phyloP scores from a whole-genome alignment of 2,888 invertebrate species.

The Cabera pusaria region DNA sequence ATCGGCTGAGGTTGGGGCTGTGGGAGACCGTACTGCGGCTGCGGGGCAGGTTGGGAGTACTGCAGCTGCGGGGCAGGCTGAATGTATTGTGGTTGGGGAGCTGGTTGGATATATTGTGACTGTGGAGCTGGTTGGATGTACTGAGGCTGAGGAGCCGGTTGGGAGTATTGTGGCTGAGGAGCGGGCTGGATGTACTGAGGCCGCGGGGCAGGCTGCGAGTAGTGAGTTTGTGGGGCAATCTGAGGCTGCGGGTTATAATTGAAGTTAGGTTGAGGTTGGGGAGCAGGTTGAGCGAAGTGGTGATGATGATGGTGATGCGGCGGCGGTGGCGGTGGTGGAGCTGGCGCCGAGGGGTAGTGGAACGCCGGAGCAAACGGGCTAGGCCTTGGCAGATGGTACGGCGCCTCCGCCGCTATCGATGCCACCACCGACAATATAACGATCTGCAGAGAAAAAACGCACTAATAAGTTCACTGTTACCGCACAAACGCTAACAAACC shows the following conservation, averaged over 20 bases:
- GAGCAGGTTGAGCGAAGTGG: slow-evolving; percentile 31
- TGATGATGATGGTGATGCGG: slow-evolving; percentile 28
- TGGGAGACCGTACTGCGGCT: slow-evolving; percentile 14
- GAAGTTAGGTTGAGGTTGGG: slow-evolving; percentile 28
- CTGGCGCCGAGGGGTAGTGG: slow-evolving; percentile 47
- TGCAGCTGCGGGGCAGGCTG: slow-evolving; percentile 11
- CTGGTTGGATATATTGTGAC: slow-evolving; percentile 10
- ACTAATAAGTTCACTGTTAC: slow-evolving; percentile 23
- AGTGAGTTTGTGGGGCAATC: slow-evolving; percentile 10
- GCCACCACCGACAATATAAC: slow-evolving; percentile 60
- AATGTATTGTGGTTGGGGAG: slow-evolving; percentile 14
- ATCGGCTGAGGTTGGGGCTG: slow-evolving; percentile 10
- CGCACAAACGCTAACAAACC: slow-evolving; percentile 23
- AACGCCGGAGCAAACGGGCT: slow-evolving; percentile 44
- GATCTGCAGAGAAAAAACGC: slow-evolving; percentile 57
- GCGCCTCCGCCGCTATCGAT: slow-evolving; percentile 64
- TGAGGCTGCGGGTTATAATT: slow-evolving; percentile 51
- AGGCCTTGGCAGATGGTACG: slow-evolving; percentile 69
- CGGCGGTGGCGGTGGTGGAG: slow-evolving; percentile 37
- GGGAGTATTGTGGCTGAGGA: slow-evolving; percentile 27
- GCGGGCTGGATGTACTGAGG: slow-evolving; percentile 23
- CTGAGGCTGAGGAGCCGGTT: slow-evolving; percentile 20
- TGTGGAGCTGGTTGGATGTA: slow-evolving; percentile 15
- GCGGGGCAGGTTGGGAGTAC: slow-evolving; percentile 10
- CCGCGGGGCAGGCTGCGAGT: slow-evolving; percentile 22